Evolutionary conservation across 2,888 invertebrate species (phyloP).

Genomic region (Pyrochroa serraticornis): DNA sequence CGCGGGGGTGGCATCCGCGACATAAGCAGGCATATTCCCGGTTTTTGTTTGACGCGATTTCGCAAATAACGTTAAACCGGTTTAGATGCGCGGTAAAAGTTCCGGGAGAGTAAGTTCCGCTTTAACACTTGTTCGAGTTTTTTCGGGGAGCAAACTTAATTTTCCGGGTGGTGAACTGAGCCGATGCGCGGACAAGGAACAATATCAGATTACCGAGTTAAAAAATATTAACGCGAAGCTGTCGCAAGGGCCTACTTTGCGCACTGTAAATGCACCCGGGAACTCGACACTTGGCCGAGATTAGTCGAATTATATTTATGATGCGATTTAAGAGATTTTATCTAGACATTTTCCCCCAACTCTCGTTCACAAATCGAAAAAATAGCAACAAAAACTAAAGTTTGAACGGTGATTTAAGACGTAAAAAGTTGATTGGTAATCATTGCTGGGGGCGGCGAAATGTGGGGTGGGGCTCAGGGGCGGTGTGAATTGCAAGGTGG

Average conservation of each 20-base stretch:
- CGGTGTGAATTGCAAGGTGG: conserved; percentile 18
- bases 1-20: not conserved
- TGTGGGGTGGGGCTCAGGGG: not conserved
- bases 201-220: conserved; percentile 58
- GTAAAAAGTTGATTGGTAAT: not conserved
- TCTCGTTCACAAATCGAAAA: not conserved
- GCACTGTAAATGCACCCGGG: conserved; percentile 28
- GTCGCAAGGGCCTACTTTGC: conserved; percentile 36
- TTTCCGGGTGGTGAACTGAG: conserved; percentile 59
- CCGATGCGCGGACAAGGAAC: conserved; percentile 56
- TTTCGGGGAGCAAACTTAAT: conserved; percentile 57
- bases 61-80: not conserved
- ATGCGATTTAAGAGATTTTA: conserved; percentile 12
- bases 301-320: conserved; percentile 35
- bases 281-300: conserved; percentile 46
- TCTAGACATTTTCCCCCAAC: conserved; percentile 1
- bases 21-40: no score
- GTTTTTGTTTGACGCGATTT: not conserved
- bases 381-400: not conserved
- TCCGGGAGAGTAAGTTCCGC: conserved; percentile 9
- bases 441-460: not conserved
- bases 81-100: conserved; percentile 1
- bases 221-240: conserved; percentile 52
- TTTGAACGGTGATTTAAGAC: not conserved
- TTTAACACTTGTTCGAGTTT: conserved; percentile 51